Evolutionary conservation across 1,140 invertebrate species (phyloP).

Genomic region (Marisa cornuarietis): DNA sequence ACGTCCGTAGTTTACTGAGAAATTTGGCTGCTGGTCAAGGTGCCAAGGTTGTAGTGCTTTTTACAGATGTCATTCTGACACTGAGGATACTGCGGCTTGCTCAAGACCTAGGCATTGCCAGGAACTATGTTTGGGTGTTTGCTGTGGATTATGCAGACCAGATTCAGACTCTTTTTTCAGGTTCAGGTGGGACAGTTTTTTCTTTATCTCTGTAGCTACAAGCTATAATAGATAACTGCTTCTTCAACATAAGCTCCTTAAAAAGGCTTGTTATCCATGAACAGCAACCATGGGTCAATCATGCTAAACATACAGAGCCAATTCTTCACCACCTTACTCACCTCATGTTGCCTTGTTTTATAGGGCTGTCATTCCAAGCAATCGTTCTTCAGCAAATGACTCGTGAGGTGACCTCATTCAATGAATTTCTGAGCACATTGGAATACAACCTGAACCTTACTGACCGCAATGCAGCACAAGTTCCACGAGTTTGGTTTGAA

Average conservation of each 20-base stretch:
- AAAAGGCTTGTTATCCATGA: too few relatives aligned
- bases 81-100: constrained; percentile 39
- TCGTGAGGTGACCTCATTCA: constrained; percentile 66
- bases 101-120: constrained; percentile 32
- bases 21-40: constrained; percentile 28
- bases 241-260: too few relatives aligned
- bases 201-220: too few relatives aligned
- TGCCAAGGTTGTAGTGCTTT: constrained; percentile 49
- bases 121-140: constrained; percentile 48
- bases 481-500: constrained; percentile 67
- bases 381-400: constrained; percentile 4
- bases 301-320: too few relatives aligned
- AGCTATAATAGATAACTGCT: too few relatives aligned
- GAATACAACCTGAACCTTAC: constrained; percentile 27
- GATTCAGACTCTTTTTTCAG: too few relatives aligned
- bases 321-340: too few relatives aligned
- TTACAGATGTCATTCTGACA: constrained; percentile 36
- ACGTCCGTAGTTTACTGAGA: constrained; percentile 31
- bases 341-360: not conserved
- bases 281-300: too few relatives aligned
- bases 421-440: constrained; percentile 50
- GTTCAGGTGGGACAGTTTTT: too few relatives aligned
- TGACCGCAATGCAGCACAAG: constrained; percentile 47
- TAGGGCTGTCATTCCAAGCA: constrained; percentile 8
- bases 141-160: constrained; percentile 22